Conservation (phyloP, 2,797 vertebrate species). For the Taeniopygia guttata region DNA sequence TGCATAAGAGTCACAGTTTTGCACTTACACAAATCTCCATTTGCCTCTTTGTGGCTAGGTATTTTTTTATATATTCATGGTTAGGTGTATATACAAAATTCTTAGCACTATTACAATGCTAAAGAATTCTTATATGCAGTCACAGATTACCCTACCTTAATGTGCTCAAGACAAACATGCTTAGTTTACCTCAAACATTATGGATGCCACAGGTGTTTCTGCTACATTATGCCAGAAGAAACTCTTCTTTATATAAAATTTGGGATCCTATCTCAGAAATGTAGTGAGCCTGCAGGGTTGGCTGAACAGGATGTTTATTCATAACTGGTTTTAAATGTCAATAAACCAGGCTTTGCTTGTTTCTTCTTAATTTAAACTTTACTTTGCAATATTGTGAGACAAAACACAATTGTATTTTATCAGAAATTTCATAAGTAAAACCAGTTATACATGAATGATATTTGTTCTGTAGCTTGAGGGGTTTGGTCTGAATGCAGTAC, state of each 20-base stretch:
- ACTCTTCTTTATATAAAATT: not conserved
- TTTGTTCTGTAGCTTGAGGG: not conserved
- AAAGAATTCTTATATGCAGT: not conserved
- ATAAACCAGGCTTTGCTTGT: not conserved
- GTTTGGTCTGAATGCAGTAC: not conserved
- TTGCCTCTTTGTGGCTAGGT: not conserved
- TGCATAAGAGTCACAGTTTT: not conserved
- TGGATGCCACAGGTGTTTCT: not conserved
- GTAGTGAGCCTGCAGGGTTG: not conserved
- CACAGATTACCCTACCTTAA: not conserved
- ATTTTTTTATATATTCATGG: not conserved
- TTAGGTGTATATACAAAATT: not conserved
- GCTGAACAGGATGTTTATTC: not conserved
- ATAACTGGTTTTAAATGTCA: not conserved
- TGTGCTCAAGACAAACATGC: not conserved
- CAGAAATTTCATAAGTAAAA: not conserved
- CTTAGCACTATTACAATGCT: not conserved
- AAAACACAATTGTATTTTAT: not conserved
- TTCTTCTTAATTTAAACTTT: slow-evolving; percentile 19
- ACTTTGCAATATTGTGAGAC: not conserved
- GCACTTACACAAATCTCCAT: not conserved
- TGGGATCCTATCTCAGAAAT: not conserved
- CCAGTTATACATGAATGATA: not conserved
- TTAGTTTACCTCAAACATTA: not conserved
- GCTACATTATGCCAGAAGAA: not conserved